Percentiles rank a stretch among this genome's conserved stretches.
phyloP scores from a whole-genome alignment of 2,113 vertebrate species.

The Dipodomys spectabilis region DNA sequence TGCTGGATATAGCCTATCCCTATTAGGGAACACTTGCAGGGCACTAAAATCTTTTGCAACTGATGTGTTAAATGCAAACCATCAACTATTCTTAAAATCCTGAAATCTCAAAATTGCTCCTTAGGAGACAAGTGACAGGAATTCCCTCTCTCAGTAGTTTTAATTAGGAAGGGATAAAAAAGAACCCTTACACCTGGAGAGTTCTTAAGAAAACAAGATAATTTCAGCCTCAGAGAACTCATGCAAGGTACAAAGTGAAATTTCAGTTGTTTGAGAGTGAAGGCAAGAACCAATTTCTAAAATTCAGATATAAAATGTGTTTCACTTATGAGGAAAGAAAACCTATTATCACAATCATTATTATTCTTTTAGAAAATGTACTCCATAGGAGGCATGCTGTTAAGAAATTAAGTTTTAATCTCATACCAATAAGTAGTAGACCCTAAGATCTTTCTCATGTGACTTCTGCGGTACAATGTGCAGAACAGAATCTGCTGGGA shows the following conservation, averaged over 20 bases:
- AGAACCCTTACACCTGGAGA: not conserved
- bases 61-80: not conserved
- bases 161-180: not conserved
- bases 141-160: not conserved
- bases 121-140: not conserved
- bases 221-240: not conserved
- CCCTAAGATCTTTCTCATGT: not conserved
- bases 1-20: not conserved
- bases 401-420: not conserved
- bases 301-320: not conserved
- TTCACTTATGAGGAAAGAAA: not conserved
- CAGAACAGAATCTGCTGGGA: not conserved
- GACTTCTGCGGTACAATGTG: not conserved
- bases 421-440: not conserved
- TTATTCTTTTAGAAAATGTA: not conserved
- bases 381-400: not conserved
- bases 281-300: not conserved
- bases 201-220: not conserved
- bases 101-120: not conserved
- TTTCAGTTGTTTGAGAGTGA: not conserved
- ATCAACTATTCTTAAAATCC: not conserved
- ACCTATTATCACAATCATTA: not conserved
- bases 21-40: not conserved
- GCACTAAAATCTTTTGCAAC: not conserved
- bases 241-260: constrained; percentile 22